Evolutionary conservation across 2,113 vertebrate species (phyloP).

Genomic region (Aix galericulata): DNA sequence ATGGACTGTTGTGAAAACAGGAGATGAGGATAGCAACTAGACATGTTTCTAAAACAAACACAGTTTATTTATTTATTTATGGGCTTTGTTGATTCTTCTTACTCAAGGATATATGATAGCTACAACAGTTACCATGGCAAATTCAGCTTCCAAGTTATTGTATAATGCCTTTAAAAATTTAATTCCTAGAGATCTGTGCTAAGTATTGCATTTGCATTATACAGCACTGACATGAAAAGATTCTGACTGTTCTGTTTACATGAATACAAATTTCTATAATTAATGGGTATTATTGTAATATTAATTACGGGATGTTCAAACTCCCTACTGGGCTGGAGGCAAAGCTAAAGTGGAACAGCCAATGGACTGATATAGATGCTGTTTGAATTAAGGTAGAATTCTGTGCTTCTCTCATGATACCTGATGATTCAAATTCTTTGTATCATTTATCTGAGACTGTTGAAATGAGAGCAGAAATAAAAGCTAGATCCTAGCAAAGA

Average conservation of each 20-base stretch:
- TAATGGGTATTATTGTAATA: not conserved
- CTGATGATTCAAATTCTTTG: not conserved
- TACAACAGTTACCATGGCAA: slow-evolving; percentile 62
- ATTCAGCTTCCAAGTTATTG: slow-evolving; percentile 16
- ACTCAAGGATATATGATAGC: not conserved
- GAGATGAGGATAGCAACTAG: not conserved
- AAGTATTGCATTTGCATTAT: not conserved
- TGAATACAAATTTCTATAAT: not conserved
- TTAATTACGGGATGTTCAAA: not conserved
- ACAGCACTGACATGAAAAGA: not conserved
- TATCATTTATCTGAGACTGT: not conserved
- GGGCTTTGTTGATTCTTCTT: not conserved
- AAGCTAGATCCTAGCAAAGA: slow-evolving; percentile 7
- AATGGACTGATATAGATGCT: not conserved
- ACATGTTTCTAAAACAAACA: slow-evolving; percentile 10
- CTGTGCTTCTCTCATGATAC: not conserved
- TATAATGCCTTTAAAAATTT: slow-evolving; percentile 19
- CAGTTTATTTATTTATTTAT: slow-evolving; percentile 20
- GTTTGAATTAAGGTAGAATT: not conserved
- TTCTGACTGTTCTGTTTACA: not conserved
- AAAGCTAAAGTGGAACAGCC: not conserved
- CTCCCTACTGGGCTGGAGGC: not conserved
- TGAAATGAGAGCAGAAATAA: not conserved
- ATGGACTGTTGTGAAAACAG: not conserved
- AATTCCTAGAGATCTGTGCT: not conserved